phyloP scores from a whole-genome alignment of 2,797 vertebrate species.

The Sebastes itinus region DNA sequence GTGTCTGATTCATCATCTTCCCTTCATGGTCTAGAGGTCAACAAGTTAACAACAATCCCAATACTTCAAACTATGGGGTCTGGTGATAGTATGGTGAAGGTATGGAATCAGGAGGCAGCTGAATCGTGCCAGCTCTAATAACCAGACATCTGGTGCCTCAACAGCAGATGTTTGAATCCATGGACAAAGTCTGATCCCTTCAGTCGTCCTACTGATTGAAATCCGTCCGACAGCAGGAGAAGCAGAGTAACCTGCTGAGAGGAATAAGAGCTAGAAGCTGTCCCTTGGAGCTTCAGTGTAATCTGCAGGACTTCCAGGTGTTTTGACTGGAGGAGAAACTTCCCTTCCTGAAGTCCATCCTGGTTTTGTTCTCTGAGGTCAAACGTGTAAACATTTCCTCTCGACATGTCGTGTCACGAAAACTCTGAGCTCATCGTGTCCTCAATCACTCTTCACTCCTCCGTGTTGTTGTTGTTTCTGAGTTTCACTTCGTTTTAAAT shows the following conservation, averaged over 20 bases:
- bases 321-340: neutral
- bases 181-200: no score
- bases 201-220: no score
- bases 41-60: no score
- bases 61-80: no score
- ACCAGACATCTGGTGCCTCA: no score
- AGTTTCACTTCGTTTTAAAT: neutral
- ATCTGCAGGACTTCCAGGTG: neutral
- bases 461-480: neutral
- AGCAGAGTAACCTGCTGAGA: neutral
- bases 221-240: neutral
- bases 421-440: neutral
- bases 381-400: slow-evolving; percentile 3
- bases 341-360: slow-evolving; percentile 29
- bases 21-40: no score
- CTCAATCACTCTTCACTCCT: neutral
- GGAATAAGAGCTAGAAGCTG: neutral
- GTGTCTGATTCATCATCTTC: no score
- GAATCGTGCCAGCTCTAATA: no score
- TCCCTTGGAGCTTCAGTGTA: neutral
- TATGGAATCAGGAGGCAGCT: no score
- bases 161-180: no score
- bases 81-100: no score
- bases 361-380: slow-evolving; percentile 29
- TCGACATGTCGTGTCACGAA: neutral